Evolutionary conservation across 2,888 invertebrate genomes (phyloP), one percentile per base, ranked within the genome.

Genomic region (Phengaris alcon): DNA sequence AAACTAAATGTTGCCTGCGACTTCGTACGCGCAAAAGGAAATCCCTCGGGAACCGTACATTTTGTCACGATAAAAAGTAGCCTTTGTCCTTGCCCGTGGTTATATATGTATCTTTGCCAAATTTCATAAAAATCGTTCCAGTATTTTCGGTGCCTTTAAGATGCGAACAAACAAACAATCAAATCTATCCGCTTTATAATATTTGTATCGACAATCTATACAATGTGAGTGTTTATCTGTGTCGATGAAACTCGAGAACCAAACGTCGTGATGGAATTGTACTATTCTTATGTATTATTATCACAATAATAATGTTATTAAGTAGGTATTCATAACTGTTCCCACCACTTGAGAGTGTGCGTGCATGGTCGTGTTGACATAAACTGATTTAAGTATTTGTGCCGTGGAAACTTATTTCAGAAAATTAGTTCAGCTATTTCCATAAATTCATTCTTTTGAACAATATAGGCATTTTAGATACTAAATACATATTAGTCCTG

Each of bases 211-310:
- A 64, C 35, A 35, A 51, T 70, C n/a, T 48, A 7, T 68, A 69
- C 44, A 69, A 51, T 48, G n/a, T 59, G 15, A n/a, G 48, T 70
- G 70, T 70, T 22, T 48, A 51, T 70, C 70, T 70, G 70, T 15
- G 70, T 51, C 64, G 64, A 35, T 35, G 64, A 64, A 64, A 12
- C 64, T 64, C 64, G 64, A 44, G 64, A 44, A 10, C 55, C 12
- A 12, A 59, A 12, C 22, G 9, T 13, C 35, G 64, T 64, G 64
- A 64, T 7, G 12, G 13, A 64, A 64, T 6, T 64, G 64, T 10
- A 22, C 59, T 22, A 59, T 44, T 64, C 12, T 64, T 35, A 22
- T 64, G 22, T 22, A 35, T 10, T 64, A 64, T 64, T 44, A 44
- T 64, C 7, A 44, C 64, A 2, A 64, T 64, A 44, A 64, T 44